A percentile compares a stretch with the other conserved stretches of the same genome.
Evolutionary conservation across 2,113 vertebrate species (phyloP).

Genomic region (Tor tambroides): DNA sequence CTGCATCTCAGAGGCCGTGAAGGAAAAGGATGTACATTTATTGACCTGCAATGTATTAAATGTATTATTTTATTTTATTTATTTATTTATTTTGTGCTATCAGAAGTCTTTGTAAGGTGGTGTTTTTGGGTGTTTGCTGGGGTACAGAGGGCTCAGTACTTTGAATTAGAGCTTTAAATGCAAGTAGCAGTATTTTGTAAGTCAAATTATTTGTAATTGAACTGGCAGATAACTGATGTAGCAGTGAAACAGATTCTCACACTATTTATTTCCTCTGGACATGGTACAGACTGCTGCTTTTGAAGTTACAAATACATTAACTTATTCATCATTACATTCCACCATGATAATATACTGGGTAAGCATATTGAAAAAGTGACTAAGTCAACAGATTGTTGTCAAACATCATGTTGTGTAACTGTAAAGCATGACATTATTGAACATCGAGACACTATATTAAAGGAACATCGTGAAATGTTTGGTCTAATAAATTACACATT

Average conservation of each 20-base stretch:
- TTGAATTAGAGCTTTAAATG: neutral
- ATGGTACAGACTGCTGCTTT: neutral
- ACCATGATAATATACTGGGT: neutral
- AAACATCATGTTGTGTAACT: too few species aligned
- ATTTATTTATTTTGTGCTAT: too few species aligned
- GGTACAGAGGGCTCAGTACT: neutral
- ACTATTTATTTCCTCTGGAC: too few species aligned
- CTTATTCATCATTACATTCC: neutral
- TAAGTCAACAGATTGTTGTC: neutral
- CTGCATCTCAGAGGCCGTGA: too few species aligned
- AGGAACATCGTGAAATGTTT: neutral
- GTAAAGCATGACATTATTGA: neutral
- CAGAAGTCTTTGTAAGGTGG: too few species aligned
- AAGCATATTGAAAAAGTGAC: neutral
- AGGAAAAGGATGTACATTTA: too few species aligned
- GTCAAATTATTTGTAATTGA: neutral
- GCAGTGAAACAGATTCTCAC: neutral
- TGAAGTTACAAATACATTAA: neutral
- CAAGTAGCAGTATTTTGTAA: neutral
- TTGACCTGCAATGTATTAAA: too few species aligned
- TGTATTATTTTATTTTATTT: neutral
- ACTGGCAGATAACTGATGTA: neutral
- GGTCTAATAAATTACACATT: neutral
- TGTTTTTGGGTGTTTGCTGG: neutral
- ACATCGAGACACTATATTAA: neutral